Evolutionary conservation across 1,140 invertebrate genomes (phyloP).

Genomic region (Cyclargus thomasi): DNA sequence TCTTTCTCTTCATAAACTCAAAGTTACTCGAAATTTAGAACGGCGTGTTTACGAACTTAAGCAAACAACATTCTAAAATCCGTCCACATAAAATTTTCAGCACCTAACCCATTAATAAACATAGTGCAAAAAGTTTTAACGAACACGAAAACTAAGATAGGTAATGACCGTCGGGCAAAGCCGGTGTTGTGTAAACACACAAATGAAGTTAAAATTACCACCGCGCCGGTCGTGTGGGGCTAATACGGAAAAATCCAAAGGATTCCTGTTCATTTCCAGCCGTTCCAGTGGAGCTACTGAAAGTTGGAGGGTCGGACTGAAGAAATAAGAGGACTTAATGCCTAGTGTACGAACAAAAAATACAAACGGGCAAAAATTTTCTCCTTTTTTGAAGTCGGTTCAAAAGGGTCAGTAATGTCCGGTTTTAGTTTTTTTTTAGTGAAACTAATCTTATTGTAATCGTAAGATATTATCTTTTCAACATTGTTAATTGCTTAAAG

Average conservation of each 20-base stretch:
- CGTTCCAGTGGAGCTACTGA: not conserved
- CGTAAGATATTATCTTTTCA: too few relatives aligned
- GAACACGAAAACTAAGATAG: constrained; percentile 27
- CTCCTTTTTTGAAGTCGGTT: too few relatives aligned
- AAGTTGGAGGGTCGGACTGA: not conserved
- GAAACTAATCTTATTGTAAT: too few relatives aligned
- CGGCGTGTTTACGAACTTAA: not conserved
- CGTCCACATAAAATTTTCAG: not conserved
- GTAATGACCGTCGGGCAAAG: constrained; percentile 1
- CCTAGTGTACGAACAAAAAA: too few relatives aligned
- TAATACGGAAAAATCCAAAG: constrained; percentile 13
- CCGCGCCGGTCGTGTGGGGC: constrained; percentile 20
- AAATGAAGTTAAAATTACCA: constrained; percentile 32
- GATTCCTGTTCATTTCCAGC: constrained; percentile 28
- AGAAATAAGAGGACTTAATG: not conserved
- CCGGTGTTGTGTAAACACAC: constrained; percentile 30
- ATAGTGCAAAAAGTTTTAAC: not conserved
- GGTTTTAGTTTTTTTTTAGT: too few relatives aligned
- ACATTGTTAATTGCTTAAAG: too few relatives aligned
- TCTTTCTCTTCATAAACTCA: too few relatives aligned
- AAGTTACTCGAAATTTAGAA: too few relatives aligned
- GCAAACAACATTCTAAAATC: not conserved
- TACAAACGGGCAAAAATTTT: too few relatives aligned
- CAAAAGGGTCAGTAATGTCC: too few relatives aligned
- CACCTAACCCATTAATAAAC: not conserved